Evolutionary conservation across 2,888 invertebrate species (phyloP).

Genomic region (Masnerella sp.): DNA sequence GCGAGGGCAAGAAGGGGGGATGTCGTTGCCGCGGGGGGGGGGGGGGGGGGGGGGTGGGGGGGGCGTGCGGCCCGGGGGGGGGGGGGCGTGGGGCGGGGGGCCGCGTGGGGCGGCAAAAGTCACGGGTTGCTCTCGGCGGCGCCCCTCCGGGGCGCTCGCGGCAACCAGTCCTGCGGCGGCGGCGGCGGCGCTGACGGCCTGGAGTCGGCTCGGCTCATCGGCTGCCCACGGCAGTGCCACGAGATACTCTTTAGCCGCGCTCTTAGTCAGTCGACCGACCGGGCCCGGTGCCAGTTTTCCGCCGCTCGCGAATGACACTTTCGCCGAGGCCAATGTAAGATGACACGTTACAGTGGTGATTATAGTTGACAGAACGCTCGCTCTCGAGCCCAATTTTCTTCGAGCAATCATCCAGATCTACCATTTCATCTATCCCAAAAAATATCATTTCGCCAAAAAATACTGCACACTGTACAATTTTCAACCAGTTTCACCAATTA

Average conservation of each 20-base stretch:
- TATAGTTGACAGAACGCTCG: constrained; percentile 11
- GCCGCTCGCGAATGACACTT: constrained; percentile 32
- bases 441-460: no score
- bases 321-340: constrained; percentile 40
- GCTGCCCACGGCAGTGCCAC: constrained; percentile 64
- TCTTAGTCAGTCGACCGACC: constrained; percentile 65
- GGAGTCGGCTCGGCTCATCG: constrained; percentile 67
- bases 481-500: no score
- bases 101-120: constrained; percentile 34
- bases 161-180: constrained; percentile 67
- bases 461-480: no score
- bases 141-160: constrained; percentile 48
- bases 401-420: no score
- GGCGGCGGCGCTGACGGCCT: constrained; percentile 58
- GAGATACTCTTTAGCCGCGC: constrained; percentile 69
- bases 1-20: constrained; percentile 1
- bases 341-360: constrained; percentile 42
- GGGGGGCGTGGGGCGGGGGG: neutral
- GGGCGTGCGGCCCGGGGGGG: constrained; percentile 7
- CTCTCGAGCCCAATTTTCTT: constrained; percentile 35
- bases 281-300: constrained; percentile 41
- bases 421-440: no score
- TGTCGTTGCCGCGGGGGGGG: neutral
- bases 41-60: neutral
- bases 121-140: constrained; percentile 45